Percentiles rank a stretch among this genome's conserved stretches.
Conservation (phyloP, 2,113 vertebrate genomes). For the Oreocharis arfaki region DNA sequence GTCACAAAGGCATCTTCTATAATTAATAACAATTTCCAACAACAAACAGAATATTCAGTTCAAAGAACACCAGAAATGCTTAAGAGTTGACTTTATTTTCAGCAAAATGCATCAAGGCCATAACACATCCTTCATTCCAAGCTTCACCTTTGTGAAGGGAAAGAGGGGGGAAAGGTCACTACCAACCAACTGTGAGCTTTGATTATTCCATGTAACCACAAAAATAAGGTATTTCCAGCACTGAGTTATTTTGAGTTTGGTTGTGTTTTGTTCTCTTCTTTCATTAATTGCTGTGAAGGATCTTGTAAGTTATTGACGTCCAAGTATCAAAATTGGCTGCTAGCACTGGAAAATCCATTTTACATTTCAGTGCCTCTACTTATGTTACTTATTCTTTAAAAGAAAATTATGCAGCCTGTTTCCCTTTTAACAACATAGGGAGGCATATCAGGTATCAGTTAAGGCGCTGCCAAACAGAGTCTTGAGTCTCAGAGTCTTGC, state of each 20-base stretch:
- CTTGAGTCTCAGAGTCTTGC: slow-evolving; percentile 53
- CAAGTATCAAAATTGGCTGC: slow-evolving; percentile 32
- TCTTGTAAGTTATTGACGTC: neutral
- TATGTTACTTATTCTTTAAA: slow-evolving; percentile 22
- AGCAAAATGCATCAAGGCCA: neutral
- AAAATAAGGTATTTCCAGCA: neutral
- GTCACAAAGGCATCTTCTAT: neutral
- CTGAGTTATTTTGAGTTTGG: neutral
- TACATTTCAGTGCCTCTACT: slow-evolving; percentile 39
- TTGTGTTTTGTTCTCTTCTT: neutral
- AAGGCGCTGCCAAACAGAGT: neutral
- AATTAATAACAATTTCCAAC: neutral
- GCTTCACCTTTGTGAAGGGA: neutral
- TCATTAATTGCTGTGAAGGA: slow-evolving; percentile 9
- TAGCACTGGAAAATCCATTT: slow-evolving; percentile 49
- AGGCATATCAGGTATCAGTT: slow-evolving; percentile 16
- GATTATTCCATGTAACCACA: neutral
- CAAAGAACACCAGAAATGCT: neutral
- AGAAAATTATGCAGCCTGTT: slow-evolving; percentile 44
- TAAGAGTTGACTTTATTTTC: neutral
- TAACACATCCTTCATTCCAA: neutral
- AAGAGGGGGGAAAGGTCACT: neutral
- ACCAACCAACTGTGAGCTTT: neutral
- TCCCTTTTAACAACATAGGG: neutral
- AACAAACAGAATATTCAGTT: slow-evolving; percentile 10